These are phyloP conservation scores for Oophaga sylvatica DNA, from an alignment of 2,797 vertebrate species.

Conservation along the genomic window DNA sequence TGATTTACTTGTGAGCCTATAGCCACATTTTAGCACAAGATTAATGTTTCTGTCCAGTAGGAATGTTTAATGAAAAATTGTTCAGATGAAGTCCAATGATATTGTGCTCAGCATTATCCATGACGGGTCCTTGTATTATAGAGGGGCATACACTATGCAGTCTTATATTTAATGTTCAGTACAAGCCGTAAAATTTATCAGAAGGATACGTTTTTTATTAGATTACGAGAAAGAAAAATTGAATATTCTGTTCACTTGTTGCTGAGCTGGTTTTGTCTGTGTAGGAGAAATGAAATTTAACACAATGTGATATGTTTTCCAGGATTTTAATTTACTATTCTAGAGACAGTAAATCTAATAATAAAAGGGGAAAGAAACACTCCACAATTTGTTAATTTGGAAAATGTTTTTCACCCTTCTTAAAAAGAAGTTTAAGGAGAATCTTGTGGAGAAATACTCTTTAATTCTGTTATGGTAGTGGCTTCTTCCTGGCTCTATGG, in stretches of 20 bases:
- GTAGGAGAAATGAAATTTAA: background rate
- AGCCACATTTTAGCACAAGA: background rate
- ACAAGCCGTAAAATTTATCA: background rate
- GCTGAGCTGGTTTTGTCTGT: background rate
- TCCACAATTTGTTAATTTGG: too few relatives aligned
- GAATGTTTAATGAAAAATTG: background rate
- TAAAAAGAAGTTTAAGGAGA: too few relatives aligned
- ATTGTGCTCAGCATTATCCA: background rate
- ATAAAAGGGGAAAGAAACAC: too few relatives aligned
- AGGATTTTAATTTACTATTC: too few relatives aligned
- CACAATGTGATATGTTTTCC: too few relatives aligned
- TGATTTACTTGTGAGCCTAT: background rate
- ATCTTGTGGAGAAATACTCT: too few relatives aligned
- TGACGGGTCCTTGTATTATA: background rate
- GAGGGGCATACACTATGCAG: too few relatives aligned
- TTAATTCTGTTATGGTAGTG: too few relatives aligned
- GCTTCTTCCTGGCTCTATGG: too few relatives aligned
- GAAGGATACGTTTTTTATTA: background rate
- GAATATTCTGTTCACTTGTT: background rate
- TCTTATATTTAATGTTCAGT: background rate
- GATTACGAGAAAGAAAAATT: too few relatives aligned
- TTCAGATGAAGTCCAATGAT: background rate
- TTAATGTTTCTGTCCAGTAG: background rate
- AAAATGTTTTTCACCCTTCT: too few relatives aligned
- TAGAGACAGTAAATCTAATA: too few relatives aligned